Evolutionary conservation across 2,888 invertebrate genomes (phyloP), one percentile per base, ranked within the genome.

Genomic region (Harpagoxenus sublaevis): DNA sequence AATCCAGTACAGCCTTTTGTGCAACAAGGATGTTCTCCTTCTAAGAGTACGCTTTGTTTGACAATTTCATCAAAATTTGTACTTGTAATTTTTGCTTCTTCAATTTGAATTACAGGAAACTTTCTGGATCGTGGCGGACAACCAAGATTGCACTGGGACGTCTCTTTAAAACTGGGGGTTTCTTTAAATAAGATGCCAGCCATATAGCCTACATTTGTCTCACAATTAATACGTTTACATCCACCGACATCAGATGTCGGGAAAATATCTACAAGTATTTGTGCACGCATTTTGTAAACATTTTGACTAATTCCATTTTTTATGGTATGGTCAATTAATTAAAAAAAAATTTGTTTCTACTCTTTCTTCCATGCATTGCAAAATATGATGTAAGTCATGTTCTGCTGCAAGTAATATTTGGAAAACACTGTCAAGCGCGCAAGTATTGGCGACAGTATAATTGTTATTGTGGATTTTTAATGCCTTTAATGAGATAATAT

Each of bases 361-460:
- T 63, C n/a, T 75, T 68, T 68, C 23, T 1, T 79, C 12, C 3
- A 79, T 68, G 31, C 15, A 2, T 51, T 18, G n/a, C 5, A n/a
- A 18, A 48, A 77, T 63, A 15, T 63, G n/a, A 51, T 48, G 5
- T 35, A 18, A 63, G 23, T 82, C 73, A n/a, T 82, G 73, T n/a
- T 8, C 62, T 53, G 51, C 62, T 23, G 73, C 62, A 15, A 81
- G 28, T 28, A 82, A 73, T 51, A 82, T 73, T 82, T 82, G 82
- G 53, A 62, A 82, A 2, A 82, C 18, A n/a, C 66, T 83, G 18
- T 83, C 74, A 39, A 83, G 75, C 6, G 75, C 65, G 15, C 75
- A 83, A 4, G 55, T 83, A 48, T 83, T 75, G 0, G 39, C 6
- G 3, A 83, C 9, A 42, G 65, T 74, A 18, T 74, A 74, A 42